Percentiles rank a stretch among this genome's conserved stretches.
These are phyloP conservation scores for Eristalis arbustorum DNA, from an alignment of 2,888 invertebrate genomes.

Conservation along the genomic window DNA sequence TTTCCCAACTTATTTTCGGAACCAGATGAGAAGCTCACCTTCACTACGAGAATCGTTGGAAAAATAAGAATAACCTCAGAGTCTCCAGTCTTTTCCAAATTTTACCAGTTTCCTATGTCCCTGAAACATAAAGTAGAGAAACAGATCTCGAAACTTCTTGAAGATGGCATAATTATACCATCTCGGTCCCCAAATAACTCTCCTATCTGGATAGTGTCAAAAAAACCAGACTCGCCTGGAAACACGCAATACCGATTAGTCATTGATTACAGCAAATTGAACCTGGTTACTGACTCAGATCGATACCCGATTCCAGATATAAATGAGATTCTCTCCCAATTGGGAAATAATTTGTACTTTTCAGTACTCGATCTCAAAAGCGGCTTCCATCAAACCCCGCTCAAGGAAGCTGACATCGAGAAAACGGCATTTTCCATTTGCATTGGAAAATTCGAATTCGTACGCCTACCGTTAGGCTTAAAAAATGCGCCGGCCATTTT, in stretches of 20 bases:
- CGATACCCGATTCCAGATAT: slow-evolving; percentile 21
- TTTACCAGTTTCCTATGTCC: background rate
- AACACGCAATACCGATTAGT: too few species aligned
- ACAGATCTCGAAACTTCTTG: background rate
- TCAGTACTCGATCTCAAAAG: too few species aligned
- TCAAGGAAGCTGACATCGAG: too few species aligned
- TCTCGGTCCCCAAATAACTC: background rate
- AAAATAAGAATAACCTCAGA: background rate
- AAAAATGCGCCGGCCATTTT: too few species aligned
- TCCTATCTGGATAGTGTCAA: slow-evolving; percentile 5
- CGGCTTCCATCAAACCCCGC: too few species aligned
- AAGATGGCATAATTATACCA: background rate
- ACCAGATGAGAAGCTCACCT: background rate
- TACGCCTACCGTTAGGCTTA: too few species aligned
- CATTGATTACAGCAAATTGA: too few species aligned
- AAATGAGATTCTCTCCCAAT: background rate
- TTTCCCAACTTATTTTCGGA: background rate
- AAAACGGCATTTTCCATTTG: too few species aligned
- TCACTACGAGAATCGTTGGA: background rate
- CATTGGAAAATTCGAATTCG: too few species aligned
- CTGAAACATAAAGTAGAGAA: background rate
- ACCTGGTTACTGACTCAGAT: background rate
- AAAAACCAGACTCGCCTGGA: too few species aligned
- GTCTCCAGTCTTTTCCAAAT: background rate
- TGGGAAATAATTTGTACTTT: too few species aligned